Evolutionary conservation across 2,797 vertebrate genomes (phyloP).

Genomic region (Hydrolagus colliei): DNA sequence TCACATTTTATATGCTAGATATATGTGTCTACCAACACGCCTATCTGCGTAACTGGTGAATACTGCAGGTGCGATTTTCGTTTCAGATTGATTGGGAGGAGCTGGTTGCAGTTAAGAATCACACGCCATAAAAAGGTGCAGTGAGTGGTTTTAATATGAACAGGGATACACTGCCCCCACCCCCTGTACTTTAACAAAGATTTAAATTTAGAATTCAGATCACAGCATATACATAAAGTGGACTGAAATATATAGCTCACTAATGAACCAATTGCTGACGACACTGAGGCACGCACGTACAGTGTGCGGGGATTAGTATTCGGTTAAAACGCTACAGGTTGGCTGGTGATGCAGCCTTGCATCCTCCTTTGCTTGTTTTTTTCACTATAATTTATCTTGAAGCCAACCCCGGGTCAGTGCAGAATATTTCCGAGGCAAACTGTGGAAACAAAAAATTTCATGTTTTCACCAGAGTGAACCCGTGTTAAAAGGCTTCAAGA

Average conservation of each 20-base stretch:
- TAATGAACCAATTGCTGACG: neutral
- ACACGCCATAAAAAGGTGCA: neutral
- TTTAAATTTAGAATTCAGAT: slow-evolving; percentile 29
- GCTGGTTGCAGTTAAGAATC: neutral
- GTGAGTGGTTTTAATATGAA: slow-evolving; percentile 1
- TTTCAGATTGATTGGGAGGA: neutral
- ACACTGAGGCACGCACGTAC: neutral
- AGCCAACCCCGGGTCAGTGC: neutral
- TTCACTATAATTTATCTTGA: neutral
- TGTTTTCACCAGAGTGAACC: neutral
- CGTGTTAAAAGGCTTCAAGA: neutral
- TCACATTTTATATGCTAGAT: neutral
- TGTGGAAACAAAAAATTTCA: neutral
- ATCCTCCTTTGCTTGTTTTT: neutral
- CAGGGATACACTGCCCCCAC: neutral
- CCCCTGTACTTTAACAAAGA: slow-evolving; percentile 15
- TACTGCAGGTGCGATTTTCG: neutral
- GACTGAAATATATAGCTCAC: slow-evolving; percentile 19
- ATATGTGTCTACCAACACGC: neutral
- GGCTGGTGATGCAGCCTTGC: neutral
- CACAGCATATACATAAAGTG: slow-evolving; percentile 4
- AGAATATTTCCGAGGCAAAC: slow-evolving; percentile 18
- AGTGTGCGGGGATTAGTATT: slow-evolving; percentile 10
- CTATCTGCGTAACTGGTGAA: neutral
- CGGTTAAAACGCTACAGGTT: neutral